A percentile compares a stretch with the other conserved stretches of the same genome.
Evolutionary conservation across 2,113 vertebrate genomes (phyloP).

Genomic region (Jaculus jaculus): DNA sequence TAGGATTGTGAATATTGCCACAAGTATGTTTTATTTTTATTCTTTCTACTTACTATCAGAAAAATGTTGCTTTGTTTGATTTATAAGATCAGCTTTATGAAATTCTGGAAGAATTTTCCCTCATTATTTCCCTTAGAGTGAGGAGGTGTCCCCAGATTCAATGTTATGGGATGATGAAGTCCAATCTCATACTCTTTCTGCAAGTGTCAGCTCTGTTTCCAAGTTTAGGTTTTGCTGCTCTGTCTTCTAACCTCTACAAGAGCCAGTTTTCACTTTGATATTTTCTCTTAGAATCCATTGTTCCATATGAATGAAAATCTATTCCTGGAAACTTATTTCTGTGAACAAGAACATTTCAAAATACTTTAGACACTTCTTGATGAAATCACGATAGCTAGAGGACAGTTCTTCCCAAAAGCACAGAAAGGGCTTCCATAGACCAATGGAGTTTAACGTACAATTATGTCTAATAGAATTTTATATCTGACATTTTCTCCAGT

Average conservation of each 20-base stretch:
- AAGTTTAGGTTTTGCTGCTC: neutral
- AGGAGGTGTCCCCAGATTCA: neutral
- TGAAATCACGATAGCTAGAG: slow-evolving; percentile 1
- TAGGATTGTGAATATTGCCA: neutral
- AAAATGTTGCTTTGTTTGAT: neutral
- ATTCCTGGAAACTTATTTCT: neutral
- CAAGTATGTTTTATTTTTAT: neutral
- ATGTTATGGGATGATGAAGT: neutral
- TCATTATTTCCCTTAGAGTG: neutral
- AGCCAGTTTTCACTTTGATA: neutral
- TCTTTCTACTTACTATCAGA: neutral
- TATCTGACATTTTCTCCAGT: neutral
- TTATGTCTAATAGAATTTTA: neutral
- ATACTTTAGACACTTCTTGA: neutral
- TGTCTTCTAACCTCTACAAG: neutral
- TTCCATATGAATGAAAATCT: neutral
- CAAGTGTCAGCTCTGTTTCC: slow-evolving; percentile 4
- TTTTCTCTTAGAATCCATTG: neutral
- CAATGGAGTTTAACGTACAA: slow-evolving; percentile 12
- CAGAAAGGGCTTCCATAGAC: neutral
- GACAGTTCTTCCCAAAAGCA: neutral
- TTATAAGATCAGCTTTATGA: neutral
- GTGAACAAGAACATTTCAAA: neutral
- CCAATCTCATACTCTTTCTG: neutral
- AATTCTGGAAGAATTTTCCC: neutral